A percentile compares a stretch with the other conserved stretches of the same genome.
phyloP scores from a whole-genome alignment of 2,113 vertebrate species.

The Grammomys surdaster region DNA sequence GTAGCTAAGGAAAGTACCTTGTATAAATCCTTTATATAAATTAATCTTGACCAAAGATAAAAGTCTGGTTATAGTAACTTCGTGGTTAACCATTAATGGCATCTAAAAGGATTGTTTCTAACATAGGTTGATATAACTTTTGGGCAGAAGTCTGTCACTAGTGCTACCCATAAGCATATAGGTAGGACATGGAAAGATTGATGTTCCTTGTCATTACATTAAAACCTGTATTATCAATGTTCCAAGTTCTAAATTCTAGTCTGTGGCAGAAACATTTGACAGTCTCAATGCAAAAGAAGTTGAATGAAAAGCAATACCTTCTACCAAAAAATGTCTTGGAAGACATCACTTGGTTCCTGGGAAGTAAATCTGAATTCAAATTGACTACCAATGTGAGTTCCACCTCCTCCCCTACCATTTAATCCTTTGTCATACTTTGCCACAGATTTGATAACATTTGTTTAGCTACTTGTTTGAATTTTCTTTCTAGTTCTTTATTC shows the following conservation, averaged over 20 bases:
- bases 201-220: neutral
- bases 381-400: neutral
- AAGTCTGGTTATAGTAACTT: constrained; percentile 41
- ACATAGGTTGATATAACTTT: neutral
- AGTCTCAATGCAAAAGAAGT: too few species aligned
- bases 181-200: neutral
- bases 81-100: neutral
- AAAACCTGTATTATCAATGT: neutral
- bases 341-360: neutral
- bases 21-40: constrained; percentile 44
- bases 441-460: neutral
- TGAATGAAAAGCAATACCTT: neutral
- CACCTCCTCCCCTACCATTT: neutral
- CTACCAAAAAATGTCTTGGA: neutral
- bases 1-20: constrained; percentile 31
- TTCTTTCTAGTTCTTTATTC: neutral
- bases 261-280: neutral
- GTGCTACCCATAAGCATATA: constrained; percentile 8
- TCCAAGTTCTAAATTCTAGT: neutral
- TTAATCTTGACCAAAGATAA: neutral
- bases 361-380: neutral
- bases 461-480: neutral
- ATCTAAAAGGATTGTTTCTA: constrained; percentile 35
- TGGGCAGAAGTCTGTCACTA: neutral
- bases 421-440: neutral